Evolutionary conservation across 2,797 vertebrate species (phyloP).

Genomic region (Antennarius maculatus): DNA sequence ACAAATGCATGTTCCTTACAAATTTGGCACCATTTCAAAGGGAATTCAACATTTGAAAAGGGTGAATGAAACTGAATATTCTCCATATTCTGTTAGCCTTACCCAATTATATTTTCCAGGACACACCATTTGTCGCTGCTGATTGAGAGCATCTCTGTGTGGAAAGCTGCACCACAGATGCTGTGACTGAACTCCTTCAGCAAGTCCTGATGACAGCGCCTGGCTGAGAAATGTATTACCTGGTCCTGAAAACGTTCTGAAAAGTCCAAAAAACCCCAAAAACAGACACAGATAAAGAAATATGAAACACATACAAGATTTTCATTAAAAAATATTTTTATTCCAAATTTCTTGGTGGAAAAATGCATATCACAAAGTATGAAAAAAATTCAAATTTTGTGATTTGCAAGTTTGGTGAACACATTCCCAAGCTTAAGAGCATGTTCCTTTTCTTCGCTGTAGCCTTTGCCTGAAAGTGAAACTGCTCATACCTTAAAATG

Average conservation of each 20-base stretch:
- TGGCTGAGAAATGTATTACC: rapidly evolving
- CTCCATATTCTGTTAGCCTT: not conserved
- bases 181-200: rapidly evolving
- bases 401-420: not conserved
- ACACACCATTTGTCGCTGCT: slow-evolving; percentile 58
- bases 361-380: not conserved
- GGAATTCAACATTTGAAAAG: no score
- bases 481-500: no score
- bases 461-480: no score
- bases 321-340: no score
- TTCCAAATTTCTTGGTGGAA: not conserved
- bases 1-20: no score
- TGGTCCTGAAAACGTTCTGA: slow-evolving; percentile 66
- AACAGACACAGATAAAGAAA: not conserved
- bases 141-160: slow-evolving; percentile 10
- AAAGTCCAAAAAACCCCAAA: slow-evolving; percentile 11
- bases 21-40: no score
- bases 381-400: not conserved
- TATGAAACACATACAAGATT: not conserved
- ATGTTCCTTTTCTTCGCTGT: no score
- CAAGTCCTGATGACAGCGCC: rapidly evolving
- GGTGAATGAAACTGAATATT: not conserved
- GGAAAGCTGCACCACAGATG: rapidly evolving
- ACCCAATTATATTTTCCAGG: slow-evolving; percentile 59
- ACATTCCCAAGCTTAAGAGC: no score